These are phyloP conservation scores for Dichetophora obliterata DNA, from an alignment of 2,888 invertebrate genomes.

Conservation along the genomic window DNA sequence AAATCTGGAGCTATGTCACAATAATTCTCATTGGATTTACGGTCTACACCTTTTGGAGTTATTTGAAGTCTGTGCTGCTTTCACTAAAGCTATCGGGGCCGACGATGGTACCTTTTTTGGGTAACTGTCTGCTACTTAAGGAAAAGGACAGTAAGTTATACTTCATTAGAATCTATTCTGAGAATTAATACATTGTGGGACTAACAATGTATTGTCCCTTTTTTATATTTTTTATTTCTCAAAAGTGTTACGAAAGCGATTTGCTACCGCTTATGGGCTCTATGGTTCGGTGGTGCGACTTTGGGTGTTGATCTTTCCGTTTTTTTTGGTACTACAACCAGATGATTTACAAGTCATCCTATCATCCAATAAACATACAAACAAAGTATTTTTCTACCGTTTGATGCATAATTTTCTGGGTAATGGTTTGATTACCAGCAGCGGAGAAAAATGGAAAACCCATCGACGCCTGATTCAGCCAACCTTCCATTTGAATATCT, in stretches of 20 bases:
- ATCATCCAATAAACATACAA: conserved; percentile 71
- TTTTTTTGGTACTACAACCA: conserved; percentile 72
- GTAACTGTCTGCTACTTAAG: conserved; percentile 71
- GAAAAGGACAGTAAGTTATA: conserved; percentile 71
- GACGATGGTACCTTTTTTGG: conserved; percentile 71
- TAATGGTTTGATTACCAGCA: conserved; percentile 74
- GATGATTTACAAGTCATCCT: conserved; percentile 73
- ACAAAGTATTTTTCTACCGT: conserved; percentile 73
- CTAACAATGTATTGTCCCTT: too few relatives aligned
- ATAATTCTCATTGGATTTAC: conserved; percentile 60
- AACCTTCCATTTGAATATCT: conserved; percentile 72
- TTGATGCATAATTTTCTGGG: conserved; percentile 75
- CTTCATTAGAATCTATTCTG: background rate
- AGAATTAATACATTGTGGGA: background rate
- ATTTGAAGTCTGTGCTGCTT: conserved; percentile 70
- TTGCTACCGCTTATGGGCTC: conserved; percentile 64
- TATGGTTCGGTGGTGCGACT: conserved; percentile 72
- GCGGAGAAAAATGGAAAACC: conserved; percentile 72
- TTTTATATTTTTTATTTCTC: background rate
- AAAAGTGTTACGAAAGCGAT: conserved; percentile 69
- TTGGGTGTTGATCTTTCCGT: conserved; percentile 73
- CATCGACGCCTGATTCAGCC: conserved; percentile 74
- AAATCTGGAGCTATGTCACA: conserved; percentile 67
- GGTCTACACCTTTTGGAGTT: conserved; percentile 67
- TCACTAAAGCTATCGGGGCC: conserved; percentile 72